Percentiles rank a stretch among this genome's conserved stretches.
These are phyloP conservation scores for Podarcis muralis DNA, from an alignment of 2,113 vertebrate genomes.

Conservation along the genomic window DNA sequence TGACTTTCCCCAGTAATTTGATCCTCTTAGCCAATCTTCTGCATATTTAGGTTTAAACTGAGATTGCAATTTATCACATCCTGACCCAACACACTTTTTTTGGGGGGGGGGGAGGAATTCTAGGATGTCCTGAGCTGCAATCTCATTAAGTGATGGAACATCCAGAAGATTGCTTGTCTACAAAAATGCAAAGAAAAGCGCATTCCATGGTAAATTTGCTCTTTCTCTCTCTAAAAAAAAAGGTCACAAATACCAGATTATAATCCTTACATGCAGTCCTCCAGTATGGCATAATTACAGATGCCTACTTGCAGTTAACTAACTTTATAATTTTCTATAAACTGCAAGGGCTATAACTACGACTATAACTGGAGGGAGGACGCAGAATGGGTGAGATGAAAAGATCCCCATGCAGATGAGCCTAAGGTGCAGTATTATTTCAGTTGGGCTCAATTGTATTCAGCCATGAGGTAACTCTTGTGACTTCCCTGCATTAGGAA, in stretches of 20 bases:
- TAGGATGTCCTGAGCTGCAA: background rate
- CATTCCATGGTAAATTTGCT: background rate
- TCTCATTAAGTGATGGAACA: background rate
- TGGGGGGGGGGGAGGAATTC: background rate
- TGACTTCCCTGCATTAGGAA: constrained; percentile 48
- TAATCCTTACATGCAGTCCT: background rate
- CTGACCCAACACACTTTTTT: background rate
- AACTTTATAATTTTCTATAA: background rate
- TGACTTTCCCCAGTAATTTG: background rate
- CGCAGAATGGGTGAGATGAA: background rate
- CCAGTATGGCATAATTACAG: background rate
- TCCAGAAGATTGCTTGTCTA: background rate
- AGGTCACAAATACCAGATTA: background rate
- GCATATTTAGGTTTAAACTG: background rate
- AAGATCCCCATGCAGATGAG: fast-evolving
- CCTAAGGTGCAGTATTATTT: constrained; percentile 26
- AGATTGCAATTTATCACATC: background rate
- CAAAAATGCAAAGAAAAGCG: background rate
- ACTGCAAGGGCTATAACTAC: too few relatives aligned
- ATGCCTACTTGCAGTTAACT: background rate
- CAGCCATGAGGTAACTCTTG: background rate
- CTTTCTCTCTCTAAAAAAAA: background rate
- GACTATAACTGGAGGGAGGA: background rate
- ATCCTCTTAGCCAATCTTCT: background rate
- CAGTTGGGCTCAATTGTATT: constrained; percentile 10